Conservation (phyloP, 2,797 vertebrate species). For the Semotilus atromaculatus region DNA sequence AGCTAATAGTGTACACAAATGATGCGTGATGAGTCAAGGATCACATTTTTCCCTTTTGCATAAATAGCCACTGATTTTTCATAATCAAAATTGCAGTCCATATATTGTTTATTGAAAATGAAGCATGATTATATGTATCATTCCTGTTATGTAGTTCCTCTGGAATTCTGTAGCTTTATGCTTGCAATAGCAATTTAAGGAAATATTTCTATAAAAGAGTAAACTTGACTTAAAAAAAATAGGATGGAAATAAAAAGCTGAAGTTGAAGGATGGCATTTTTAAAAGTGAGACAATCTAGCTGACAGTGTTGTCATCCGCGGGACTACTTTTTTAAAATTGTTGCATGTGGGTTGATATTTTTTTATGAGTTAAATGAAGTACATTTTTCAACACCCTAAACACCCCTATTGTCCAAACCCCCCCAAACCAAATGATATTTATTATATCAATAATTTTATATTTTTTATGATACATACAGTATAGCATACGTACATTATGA, state of each 20-base stretch:
- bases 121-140: background rate
- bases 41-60: background rate
- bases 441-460: no score
- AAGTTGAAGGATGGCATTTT: background rate
- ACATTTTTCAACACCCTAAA: no score
- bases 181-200: background rate
- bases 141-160: background rate
- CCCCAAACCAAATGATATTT: background rate
- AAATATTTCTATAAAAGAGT: background rate
- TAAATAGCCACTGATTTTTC: background rate
- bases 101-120: background rate
- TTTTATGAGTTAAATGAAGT: no score
- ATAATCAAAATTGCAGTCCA: background rate
- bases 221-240: background rate
- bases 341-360: background rate
- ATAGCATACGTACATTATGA: background rate
- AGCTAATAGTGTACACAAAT: conserved; percentile 44
- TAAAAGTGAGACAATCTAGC: background rate
- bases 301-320: accelerated
- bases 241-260: background rate
- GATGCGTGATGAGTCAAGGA: conserved; percentile 4
- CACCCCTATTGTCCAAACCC: no score
- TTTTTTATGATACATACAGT: background rate
- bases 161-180: background rate
- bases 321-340: background rate